These are phyloP conservation scores for Heterocephalus glaber DNA, from an alignment of 2,113 vertebrate species.

Conservation along the genomic window DNA sequence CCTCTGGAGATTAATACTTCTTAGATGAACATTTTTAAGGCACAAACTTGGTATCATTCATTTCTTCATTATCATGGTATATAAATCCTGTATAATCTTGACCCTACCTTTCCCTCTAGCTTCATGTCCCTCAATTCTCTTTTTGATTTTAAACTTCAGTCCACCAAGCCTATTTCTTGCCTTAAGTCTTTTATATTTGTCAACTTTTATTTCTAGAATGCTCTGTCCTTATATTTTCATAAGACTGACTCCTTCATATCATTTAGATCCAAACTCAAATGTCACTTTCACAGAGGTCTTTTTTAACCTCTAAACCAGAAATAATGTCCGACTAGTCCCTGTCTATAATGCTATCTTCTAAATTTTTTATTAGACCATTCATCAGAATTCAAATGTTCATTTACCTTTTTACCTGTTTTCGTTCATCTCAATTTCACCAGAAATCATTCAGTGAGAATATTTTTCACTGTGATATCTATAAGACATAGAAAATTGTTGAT, in stretches of 20 bases:
- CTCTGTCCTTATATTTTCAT: neutral
- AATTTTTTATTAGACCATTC: neutral
- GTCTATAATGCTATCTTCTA: neutral
- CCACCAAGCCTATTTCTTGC: neutral
- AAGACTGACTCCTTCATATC: neutral
- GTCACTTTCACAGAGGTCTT: neutral
- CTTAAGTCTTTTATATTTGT: neutral
- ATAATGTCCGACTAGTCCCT: neutral
- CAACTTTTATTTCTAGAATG: neutral
- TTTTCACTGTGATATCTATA: neutral
- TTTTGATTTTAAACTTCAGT: neutral
- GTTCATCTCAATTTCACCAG: neutral
- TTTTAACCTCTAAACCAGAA: neutral
- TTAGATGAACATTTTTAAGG: constrained; percentile 46
- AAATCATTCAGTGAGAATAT: neutral
- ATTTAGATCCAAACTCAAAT: constrained; percentile 22
- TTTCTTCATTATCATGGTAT: neutral
- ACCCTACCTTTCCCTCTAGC: neutral
- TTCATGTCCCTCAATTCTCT: neutral
- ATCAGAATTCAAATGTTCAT: neutral
- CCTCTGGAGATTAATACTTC: constrained; percentile 30
- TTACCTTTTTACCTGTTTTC: neutral
- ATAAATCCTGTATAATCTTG: neutral
- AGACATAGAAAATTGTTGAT: neutral
- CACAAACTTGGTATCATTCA: neutral